A percentile compares a stretch with the other conserved stretches of the same genome.
Conservation (phyloP, 2,888 invertebrate genomes). For the Limnephilus lunatus region DNA sequence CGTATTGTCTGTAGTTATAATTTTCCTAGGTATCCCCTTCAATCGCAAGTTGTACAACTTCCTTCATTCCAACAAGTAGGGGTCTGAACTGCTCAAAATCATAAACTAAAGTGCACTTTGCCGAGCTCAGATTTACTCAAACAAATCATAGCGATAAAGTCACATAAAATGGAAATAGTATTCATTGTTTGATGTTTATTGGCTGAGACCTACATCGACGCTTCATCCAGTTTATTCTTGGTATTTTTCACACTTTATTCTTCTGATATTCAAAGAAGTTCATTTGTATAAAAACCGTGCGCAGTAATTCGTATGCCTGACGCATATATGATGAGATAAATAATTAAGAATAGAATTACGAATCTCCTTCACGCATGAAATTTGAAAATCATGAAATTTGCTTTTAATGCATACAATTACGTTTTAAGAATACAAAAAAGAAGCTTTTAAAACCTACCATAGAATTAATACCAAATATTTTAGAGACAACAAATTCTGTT, state of each 20-base stretch:
- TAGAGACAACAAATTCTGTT: too few species aligned
- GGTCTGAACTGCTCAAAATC: neutral
- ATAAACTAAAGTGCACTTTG: conserved; percentile 3
- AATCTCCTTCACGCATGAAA: neutral
- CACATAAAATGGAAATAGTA: conserved; percentile 45
- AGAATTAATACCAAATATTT: too few species aligned
- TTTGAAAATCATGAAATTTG: neutral
- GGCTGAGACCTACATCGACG: conserved; percentile 30
- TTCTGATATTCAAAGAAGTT: neutral
- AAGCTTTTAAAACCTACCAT: too few species aligned
- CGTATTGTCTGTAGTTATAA: neutral
- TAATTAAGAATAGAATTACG: neutral
- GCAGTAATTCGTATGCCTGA: neutral
- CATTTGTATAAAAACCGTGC: neutral
- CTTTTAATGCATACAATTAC: neutral
- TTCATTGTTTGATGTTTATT: conserved; percentile 36
- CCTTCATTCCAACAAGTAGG: neutral
- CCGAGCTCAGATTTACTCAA: conserved; percentile 26
- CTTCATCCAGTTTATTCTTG: conserved; percentile 6
- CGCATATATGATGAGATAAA: neutral
- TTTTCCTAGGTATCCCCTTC: too few species aligned
- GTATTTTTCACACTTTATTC: too few species aligned
- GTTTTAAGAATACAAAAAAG: too few species aligned
- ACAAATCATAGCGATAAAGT: conserved; percentile 42
- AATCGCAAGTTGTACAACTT: neutral